Evolutionary conservation across 2,113 vertebrate genomes (phyloP).

Genomic region (Takifugu bimaculatus): DNA sequence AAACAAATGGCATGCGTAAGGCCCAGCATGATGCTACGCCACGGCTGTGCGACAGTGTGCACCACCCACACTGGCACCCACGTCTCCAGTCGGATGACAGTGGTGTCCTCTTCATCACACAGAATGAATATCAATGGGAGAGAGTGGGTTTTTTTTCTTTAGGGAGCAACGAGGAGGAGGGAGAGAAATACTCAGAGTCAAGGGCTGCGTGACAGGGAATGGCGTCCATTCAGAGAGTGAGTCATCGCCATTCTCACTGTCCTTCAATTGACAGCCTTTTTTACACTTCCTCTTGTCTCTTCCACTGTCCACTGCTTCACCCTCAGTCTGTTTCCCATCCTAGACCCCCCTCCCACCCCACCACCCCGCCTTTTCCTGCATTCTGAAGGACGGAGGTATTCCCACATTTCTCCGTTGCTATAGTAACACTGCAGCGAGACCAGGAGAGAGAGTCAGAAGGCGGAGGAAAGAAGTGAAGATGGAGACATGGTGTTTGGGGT

Average conservation of each 20-base stretch:
- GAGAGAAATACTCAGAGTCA: slow-evolving; percentile 36
- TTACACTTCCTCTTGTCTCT: slow-evolving; percentile 35
- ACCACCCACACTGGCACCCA: slow-evolving; percentile 20
- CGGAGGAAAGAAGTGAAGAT: slow-evolving; percentile 31
- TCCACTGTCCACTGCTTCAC: slow-evolving; percentile 27
- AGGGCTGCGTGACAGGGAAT: slow-evolving; percentile 53
- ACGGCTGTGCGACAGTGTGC: slow-evolving; percentile 34
- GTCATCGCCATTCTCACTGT: slow-evolving; percentile 38
- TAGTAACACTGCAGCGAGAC: slow-evolving; percentile 77
- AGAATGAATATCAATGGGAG: slow-evolving; percentile 58
- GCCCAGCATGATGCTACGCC: slow-evolving; percentile 46
- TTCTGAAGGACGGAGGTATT: slow-evolving; percentile 80
- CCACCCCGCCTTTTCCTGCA: slow-evolving; percentile 17
- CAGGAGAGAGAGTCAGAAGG: slow-evolving; percentile 59
- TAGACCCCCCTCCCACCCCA: slow-evolving; percentile 13
- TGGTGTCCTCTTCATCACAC: slow-evolving; percentile 36
- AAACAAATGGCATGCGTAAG: slow-evolving; percentile 62
- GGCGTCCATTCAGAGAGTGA: slow-evolving; percentile 55
- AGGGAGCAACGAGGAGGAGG: slow-evolving; percentile 18
- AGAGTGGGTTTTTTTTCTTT: slow-evolving; percentile 13
- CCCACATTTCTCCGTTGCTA: slow-evolving; percentile 81
- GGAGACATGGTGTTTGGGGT: slow-evolving; percentile 37
- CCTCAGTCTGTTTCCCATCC: slow-evolving; percentile 41
- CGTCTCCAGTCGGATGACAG: slow-evolving; percentile 31
- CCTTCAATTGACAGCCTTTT: slow-evolving; percentile 64